A percentile compares a stretch with the other conserved stretches of the same genome.
phyloP scores from a whole-genome alignment of 1,140 invertebrate species.

The Hylaeus volcanicus region DNA sequence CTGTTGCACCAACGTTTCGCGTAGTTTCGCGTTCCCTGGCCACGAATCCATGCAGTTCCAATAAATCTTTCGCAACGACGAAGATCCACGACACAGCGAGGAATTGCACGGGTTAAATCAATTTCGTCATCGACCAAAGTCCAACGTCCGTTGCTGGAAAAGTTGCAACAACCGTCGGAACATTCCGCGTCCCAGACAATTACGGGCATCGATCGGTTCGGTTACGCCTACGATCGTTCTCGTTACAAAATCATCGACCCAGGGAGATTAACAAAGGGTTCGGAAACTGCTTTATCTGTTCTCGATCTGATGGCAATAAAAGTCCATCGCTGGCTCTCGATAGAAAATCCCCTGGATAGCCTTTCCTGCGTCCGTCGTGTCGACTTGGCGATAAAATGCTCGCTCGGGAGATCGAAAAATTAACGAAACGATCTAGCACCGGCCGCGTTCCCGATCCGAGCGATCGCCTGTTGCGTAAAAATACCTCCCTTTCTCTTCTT shows the following conservation, averaged over 20 bases:
- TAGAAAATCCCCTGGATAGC: conserved; percentile 12
- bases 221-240: conserved; percentile 67
- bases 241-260: conserved; percentile 64
- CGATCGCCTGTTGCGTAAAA: conserved; percentile 37
- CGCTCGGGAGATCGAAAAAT: conserved; percentile 29
- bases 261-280: conserved; percentile 63
- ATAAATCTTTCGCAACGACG: background rate
- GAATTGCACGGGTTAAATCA: conserved; percentile 36
- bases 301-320: conserved; percentile 56
- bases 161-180: conserved; percentile 60
- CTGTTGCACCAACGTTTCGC: background rate
- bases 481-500: conserved; percentile 22
- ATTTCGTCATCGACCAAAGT: conserved; percentile 47
- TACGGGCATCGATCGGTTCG: conserved; percentile 59
- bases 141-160: conserved; percentile 33
- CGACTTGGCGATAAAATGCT: conserved; percentile 27
- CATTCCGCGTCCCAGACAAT: conserved; percentile 64
- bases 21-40: background rate
- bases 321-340: conserved; percentile 10
- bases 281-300: conserved; percentile 58
- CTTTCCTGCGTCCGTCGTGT: conserved; percentile 6
- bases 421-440: conserved; percentile 32
- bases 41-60: background rate
- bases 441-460: background rate
- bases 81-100: conserved; percentile 21